Base-by-base conservation (phyloP, 2,113 vertebrate species). In the Riparia riparia region DNA sequence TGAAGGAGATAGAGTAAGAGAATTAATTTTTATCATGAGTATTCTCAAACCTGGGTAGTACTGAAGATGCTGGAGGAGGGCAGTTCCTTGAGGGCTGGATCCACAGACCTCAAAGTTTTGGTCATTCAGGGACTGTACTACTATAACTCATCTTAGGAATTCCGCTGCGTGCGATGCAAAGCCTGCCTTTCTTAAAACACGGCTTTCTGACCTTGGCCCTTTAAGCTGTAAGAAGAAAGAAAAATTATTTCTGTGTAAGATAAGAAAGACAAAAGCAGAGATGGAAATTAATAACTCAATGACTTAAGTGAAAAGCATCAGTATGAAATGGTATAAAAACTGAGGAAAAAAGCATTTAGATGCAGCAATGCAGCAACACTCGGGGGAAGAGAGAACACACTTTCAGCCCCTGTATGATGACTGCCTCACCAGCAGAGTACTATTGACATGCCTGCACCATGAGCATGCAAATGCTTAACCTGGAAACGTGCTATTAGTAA, bases 271-370 rank as follows among this genome's bases (percentile, higher is more conserved):
- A 79, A 50, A 65, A 81, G 21, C 64, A 57, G 69, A 78, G 25
- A 39, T 16, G 15, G 20, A n/a, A 84, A 41, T 63, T 39, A 13
- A 6, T 50, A 45, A n/a, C 25, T 83, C 29, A 60, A 29, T 21
- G 37, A 32, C 24, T 69, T 56, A 29, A 41, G 34, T 49, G 29
- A 78, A 72, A 44, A 82, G 0, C 4, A 39, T 32, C 22, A 5
- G 3, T 32, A 50, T 28, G 29, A 74, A 64, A 66, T 34, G 0
- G 50, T 8, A 17, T 3, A 47, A 89, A 82, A 45, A 39, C 6
- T 0, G 4, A 60, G 29, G 32, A 9, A 34, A 66, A 70, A 37
- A 12, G 0, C 21, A 6, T 17, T 31, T 57, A 31, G 22, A 25
- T 1, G 1, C 20, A 50, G 37, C 10, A 78, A 26, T 17, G 9